A percentile compares a stretch with the other conserved stretches of the same genome.
Conservation (phyloP, 2,888 invertebrate genomes). For the Metopia argyrocephala region DNA sequence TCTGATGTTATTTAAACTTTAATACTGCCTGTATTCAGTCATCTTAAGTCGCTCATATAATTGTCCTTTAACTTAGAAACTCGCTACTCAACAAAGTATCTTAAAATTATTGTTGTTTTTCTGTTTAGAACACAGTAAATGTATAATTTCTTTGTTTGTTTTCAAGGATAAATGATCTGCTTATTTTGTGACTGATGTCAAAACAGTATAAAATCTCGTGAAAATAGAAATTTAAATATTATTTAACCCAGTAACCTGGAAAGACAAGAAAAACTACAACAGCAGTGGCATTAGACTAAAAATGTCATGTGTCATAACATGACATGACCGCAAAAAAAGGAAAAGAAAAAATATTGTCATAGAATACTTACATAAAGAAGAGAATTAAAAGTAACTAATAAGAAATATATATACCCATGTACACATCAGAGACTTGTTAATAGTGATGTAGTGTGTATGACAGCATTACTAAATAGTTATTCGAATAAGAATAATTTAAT, state of each 20-base stretch:
- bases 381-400: conserved; percentile 12
- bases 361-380: background rate
- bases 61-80: background rate
- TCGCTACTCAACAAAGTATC: background rate
- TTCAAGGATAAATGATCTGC: conserved; percentile 39
- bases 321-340: conserved; percentile 18
- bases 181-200: conserved; percentile 6
- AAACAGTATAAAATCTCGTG: conserved; percentile 27
- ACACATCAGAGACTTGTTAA: background rate
- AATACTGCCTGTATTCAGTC: background rate
- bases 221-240: conserved; percentile 40
- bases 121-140: background rate
- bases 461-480: too few relatives aligned
- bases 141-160: background rate
- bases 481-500: too few relatives aligned
- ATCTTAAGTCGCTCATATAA: background rate
- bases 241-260: conserved; percentile 56
- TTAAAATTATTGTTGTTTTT: conserved; percentile 8
- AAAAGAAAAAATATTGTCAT: background rate
- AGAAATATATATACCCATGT: too few relatives aligned
- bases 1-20: background rate
- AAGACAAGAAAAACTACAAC: conserved; percentile 8
- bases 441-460: background rate
- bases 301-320: conserved; percentile 35
- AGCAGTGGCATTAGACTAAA: background rate